phyloP scores from a whole-genome alignment of 2,888 invertebrate genomes.

The Ectemnius continuus region DNA sequence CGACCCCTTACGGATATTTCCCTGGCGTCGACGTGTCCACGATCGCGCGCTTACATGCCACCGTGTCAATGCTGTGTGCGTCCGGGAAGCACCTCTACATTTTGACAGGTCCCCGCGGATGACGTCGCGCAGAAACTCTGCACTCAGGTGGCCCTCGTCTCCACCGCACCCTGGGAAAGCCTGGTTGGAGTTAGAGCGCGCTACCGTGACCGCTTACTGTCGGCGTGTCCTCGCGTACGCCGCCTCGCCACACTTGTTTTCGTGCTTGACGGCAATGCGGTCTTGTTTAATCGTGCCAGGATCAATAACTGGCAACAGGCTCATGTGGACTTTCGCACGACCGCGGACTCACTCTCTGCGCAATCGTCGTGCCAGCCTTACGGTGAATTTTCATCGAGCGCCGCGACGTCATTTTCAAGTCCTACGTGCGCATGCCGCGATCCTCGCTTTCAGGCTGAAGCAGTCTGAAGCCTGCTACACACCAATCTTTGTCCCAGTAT shows the following conservation, averaged over 20 bases:
- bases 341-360: constrained; percentile 51
- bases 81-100: constrained; percentile 51
- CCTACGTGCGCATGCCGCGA: no score
- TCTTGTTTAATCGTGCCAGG: constrained; percentile 76
- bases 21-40: constrained; percentile 42
- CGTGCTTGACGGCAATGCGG: constrained; percentile 76
- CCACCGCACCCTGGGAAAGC: not conserved
- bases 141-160: not conserved
- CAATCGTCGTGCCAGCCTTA: constrained; percentile 49
- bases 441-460: no score
- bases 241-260: constrained; percentile 69
- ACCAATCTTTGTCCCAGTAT: no score
- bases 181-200: constrained; percentile 11
- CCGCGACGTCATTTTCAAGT: no score
- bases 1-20: no score
- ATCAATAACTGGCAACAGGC: constrained; percentile 78
- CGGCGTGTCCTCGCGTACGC: constrained; percentile 51
- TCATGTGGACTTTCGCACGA: constrained; percentile 67
- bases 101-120: constrained; percentile 54
- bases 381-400: constrained; percentile 33
- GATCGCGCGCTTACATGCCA: constrained; percentile 38
- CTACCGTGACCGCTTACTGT: constrained; percentile 34
- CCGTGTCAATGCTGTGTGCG: constrained; percentile 42
- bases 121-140: constrained; percentile 38
- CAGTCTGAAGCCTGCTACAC: no score